These are phyloP conservation scores for Drosophila prostipennis DNA, from an alignment of 2,888 invertebrate species.

Conservation along the genomic window DNA sequence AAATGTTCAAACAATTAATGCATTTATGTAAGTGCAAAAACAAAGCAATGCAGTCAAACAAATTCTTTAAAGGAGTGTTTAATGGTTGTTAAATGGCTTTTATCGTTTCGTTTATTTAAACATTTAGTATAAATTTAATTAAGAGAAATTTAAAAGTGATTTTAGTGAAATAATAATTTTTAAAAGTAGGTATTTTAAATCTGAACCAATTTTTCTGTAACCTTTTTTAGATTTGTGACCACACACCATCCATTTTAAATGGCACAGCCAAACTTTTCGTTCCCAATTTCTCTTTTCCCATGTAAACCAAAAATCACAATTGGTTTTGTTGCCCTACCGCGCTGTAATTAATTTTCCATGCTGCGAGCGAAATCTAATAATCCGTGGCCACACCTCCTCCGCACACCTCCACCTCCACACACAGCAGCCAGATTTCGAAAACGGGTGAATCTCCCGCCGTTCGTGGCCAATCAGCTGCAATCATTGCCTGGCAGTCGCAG, in stretches of 20 bases:
- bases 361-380: conserved; percentile 31
- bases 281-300: neutral
- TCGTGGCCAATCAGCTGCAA: conserved; percentile 42
- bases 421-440: neutral
- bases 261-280: neutral
- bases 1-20: neutral
- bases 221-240: too few species aligned
- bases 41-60: neutral
- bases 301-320: neutral
- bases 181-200: too few species aligned
- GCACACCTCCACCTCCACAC: too few species aligned
- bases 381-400: conserved; percentile 7
- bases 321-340: conserved; percentile 1
- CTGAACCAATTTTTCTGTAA: neutral
- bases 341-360: conserved; percentile 35
- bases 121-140: neutral
- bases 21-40: neutral
- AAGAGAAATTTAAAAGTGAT: neutral
- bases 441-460: conserved; percentile 32
- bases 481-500: conserved; percentile 41
- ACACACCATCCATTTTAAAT: neutral
- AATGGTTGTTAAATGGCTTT: neutral
- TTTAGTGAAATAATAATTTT: neutral
- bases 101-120: neutral
- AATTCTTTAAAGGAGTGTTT: neutral